Base-by-base conservation (phyloP, 1,140 invertebrate genomes). In the Camponotus floridanus region DNA sequence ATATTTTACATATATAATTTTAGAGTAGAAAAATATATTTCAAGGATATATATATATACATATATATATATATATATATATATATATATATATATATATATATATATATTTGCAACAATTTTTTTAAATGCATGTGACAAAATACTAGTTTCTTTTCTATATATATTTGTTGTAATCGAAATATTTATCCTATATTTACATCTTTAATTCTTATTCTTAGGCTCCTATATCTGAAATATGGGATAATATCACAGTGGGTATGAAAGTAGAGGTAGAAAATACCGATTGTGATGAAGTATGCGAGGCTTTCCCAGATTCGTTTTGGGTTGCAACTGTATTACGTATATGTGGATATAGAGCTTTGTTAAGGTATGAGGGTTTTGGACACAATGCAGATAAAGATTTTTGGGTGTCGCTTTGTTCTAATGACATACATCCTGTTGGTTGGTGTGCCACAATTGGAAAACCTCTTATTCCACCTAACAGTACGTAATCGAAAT, bases 361-460 rank as follows among this genome's bases (percentile, higher is more conserved):
- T n/a, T 94, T 98, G 68, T 94, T 99, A 89, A 96, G 98, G 74
- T 99, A 99, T 95, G 99, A 99, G 95, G 99, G 98, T 13, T 99
- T 99, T 95, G 98, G 98, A 1, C 96, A 96, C 90, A 98, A 99
- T 95, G 95, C 96, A 51, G 97, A 97, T 9, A 98, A 98, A 94
- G 99, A 99, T 94, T 99, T 99, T 94, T 99, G 98, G 98, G 97
- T 99, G 0, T 99, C 98, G 92, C 95, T 99, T 33, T 99, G 98
- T 95, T 98, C 98, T 67, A 97, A 98, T 78, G 97, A 98, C 92
- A 98, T 99, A 36, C 98, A 99, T 95, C 98, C 98, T 39, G 98
- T 99, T 59, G 98, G 98, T 21, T 99, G 99, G 99, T 99, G 98
- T 96, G 99, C 99, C 1, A 98, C 98, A 0, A 97, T 98, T 88